Evolutionary conservation across 2,797 vertebrate species (phyloP).

Genomic region (Tamandua tetradactyla): DNA sequence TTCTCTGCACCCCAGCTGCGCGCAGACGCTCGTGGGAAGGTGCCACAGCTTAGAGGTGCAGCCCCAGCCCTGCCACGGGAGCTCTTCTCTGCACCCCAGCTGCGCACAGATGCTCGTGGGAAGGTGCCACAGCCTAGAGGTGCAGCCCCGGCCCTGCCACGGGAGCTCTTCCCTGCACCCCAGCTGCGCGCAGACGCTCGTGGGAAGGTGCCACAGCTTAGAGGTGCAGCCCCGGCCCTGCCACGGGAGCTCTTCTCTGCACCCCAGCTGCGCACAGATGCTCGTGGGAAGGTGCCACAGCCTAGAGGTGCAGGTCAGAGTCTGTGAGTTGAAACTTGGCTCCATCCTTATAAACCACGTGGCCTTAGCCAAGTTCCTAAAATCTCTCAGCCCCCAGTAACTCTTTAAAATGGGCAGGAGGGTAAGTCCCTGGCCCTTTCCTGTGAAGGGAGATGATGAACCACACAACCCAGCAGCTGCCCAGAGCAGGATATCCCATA

Average conservation of each 20-base stretch:
- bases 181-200: not conserved
- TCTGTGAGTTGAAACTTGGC: not conserved
- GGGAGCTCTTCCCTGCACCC: not conserved
- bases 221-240: too few species aligned
- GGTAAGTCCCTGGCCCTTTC: not conserved
- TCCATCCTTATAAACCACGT: not conserved
- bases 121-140: not conserved
- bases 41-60: not conserved
- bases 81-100: not conserved
- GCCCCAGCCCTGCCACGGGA: too few species aligned
- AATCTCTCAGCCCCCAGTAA: not conserved
- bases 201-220: not conserved
- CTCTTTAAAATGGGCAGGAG: not conserved
- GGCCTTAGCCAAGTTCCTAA: not conserved
- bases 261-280: not conserved
- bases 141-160: not conserved
- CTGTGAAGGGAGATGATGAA: not conserved
- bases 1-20: not conserved
- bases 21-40: not conserved
- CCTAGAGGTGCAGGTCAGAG: not conserved
- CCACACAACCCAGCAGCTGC: not conserved
- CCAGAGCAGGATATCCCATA: not conserved
- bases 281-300: fast-evolving
- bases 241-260: too few species aligned
- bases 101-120: not conserved